phyloP scores from a whole-genome alignment of 2,888 invertebrate species.

The Calliopum simillimum region DNA sequence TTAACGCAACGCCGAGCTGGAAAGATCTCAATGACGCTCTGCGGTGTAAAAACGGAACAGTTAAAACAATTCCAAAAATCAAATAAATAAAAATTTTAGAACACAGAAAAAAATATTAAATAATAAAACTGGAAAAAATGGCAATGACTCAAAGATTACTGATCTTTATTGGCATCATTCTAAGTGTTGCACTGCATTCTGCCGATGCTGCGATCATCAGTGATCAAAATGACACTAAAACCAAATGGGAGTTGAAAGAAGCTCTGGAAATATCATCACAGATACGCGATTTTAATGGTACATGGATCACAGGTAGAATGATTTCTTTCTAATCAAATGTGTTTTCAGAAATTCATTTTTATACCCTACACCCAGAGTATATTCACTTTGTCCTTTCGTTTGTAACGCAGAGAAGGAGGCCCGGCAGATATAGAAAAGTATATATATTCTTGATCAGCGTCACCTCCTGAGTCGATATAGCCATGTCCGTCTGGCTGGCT shows the following conservation, averaged over 20 bases:
- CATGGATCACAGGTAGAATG: conserved; percentile 78
- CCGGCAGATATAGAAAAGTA: too few relatives aligned
- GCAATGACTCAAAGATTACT: not conserved
- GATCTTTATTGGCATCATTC: not conserved
- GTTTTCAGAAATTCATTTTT: too few relatives aligned
- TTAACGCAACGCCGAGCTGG: conserved; percentile 10
- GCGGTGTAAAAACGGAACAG: not conserved
- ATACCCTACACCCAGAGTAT: too few relatives aligned
- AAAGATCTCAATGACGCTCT: conserved; percentile 13
- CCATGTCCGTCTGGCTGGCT: too few relatives aligned
- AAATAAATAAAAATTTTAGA: not conserved
- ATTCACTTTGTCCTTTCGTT: too few relatives aligned
- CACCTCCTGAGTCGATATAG: too few relatives aligned
- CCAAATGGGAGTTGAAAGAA: conserved; percentile 57
- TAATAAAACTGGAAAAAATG: not conserved
- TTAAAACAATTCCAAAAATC: not conserved
- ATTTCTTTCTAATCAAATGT: too few relatives aligned
- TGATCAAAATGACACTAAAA: conserved; percentile 39
- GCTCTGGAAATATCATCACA: conserved; percentile 53
- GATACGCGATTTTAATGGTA: conserved; percentile 69
- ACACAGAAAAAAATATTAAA: not conserved
- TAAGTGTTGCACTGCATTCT: not conserved
- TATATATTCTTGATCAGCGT: too few relatives aligned
- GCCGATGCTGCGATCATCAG: not conserved
- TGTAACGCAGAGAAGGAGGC: too few relatives aligned